phyloP scores from a whole-genome alignment of 1,140 invertebrate genomes.

The Eriocheir sinensis region DNA sequence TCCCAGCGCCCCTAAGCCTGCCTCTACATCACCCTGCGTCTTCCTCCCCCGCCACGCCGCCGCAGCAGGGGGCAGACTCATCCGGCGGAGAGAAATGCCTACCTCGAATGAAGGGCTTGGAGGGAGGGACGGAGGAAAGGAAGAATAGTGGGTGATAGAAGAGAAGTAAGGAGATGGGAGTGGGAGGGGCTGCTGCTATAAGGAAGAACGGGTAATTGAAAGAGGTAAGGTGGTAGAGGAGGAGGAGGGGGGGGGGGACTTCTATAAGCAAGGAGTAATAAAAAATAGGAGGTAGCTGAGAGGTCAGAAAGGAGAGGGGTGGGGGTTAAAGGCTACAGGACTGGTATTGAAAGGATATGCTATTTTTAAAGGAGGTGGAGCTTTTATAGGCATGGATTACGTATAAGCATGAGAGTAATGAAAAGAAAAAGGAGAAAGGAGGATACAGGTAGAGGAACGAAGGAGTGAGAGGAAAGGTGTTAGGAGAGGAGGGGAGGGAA shows the following conservation, averaged over 20 bases:
- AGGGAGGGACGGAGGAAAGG: neutral
- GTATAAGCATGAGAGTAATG: too few species aligned
- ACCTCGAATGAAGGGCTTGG: neutral
- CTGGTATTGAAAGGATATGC: too few species aligned
- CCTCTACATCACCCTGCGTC: neutral
- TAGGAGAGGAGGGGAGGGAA: too few species aligned
- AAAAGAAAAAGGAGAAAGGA: too few species aligned
- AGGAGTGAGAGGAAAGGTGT: too few species aligned
- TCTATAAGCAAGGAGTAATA: neutral
- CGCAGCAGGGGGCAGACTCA: neutral
- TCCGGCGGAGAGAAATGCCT: neutral
- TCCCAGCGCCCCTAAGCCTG: neutral
- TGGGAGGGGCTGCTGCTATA: neutral
- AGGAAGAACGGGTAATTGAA: neutral
- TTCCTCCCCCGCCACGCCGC: neutral
- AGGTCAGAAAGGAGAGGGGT: too few species aligned
- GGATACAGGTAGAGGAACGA: too few species aligned
- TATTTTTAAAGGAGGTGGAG: too few species aligned
- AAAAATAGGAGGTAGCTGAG: too few species aligned
- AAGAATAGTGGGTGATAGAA: neutral
- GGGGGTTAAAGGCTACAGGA: too few species aligned
- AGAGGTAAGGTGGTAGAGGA: neutral
- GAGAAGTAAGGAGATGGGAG: neutral
- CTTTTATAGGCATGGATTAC: too few species aligned
- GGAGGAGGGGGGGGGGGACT: neutral